Percentiles rank a stretch among this genome's conserved stretches.
phyloP scores from a whole-genome alignment of 2,888 invertebrate species.

The Oxycera nigricornis region DNA sequence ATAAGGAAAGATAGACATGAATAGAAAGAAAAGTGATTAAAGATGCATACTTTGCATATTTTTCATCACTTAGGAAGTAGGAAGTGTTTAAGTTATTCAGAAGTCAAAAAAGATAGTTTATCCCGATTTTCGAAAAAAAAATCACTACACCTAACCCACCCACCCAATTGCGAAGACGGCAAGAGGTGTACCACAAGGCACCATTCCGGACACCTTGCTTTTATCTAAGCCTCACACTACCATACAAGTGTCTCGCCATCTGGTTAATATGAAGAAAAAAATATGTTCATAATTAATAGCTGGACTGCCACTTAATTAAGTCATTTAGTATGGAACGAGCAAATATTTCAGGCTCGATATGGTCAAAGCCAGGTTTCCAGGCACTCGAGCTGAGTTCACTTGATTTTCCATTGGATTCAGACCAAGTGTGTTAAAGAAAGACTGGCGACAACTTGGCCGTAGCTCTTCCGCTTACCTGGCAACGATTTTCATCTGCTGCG shows the following conservation, averaged over 20 bases:
- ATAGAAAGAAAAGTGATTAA: too few relatives aligned
- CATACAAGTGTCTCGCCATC: neutral
- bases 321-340: slow-evolving; percentile 49
- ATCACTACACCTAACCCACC: neutral
- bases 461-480: neutral
- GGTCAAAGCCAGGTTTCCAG: slow-evolving; percentile 31
- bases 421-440: neutral
- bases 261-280: slow-evolving; percentile 19
- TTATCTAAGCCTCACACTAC: neutral
- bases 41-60: too few relatives aligned
- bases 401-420: neutral
- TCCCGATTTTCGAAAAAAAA: neutral
- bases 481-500: neutral
- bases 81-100: too few relatives aligned
- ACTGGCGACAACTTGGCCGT: neutral
- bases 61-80: too few relatives aligned
- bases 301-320: slow-evolving; percentile 51
- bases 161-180: neutral
- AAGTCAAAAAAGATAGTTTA: neutral
- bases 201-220: slow-evolving; percentile 14
- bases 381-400: neutral
- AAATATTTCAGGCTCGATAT: slow-evolving; percentile 49
- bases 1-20: neutral
- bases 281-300: slow-evolving; percentile 49
- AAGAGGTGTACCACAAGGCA: neutral